Conservation (phyloP, 2,113 vertebrate genomes). For the Tinamus guttatus region DNA sequence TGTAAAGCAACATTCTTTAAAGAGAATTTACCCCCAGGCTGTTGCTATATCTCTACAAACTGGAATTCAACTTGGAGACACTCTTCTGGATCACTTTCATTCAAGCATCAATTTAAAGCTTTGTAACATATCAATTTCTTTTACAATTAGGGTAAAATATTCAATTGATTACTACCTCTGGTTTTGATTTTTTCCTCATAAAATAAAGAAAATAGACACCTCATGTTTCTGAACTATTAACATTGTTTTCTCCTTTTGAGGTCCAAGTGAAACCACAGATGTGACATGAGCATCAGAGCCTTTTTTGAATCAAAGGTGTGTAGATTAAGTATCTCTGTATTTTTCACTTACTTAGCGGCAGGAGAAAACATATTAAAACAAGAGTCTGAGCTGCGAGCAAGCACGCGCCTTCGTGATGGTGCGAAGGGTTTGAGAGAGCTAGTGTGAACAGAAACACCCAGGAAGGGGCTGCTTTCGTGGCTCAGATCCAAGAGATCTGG, state of each 20-base stretch:
- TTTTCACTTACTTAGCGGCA: not conserved
- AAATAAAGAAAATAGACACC: not conserved
- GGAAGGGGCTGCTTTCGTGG: not conserved
- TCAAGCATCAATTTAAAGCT: constrained; percentile 9
- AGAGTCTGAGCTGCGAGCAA: not conserved
- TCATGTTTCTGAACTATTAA: not conserved
- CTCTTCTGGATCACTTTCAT: not conserved
- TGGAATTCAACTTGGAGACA: not conserved
- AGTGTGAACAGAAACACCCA: not conserved
- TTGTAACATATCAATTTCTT: constrained; percentile 1
- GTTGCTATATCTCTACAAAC: not conserved
- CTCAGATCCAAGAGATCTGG: not conserved
- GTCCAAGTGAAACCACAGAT: not conserved
- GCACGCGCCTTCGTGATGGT: not conserved
- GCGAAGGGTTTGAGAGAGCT: not conserved
- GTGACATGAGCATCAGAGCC: not conserved
- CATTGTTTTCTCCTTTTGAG: not conserved
- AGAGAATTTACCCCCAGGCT: not conserved
- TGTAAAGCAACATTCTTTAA: not conserved
- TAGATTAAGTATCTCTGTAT: not conserved
- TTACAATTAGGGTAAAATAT: not conserved
- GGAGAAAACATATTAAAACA: too few species aligned
- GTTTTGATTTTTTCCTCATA: not conserved
- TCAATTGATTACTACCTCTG: not conserved
- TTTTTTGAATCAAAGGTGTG: not conserved